Conservation (phyloP, 2,113 vertebrate genomes). For the Hyperoodon ampullatus region DNA sequence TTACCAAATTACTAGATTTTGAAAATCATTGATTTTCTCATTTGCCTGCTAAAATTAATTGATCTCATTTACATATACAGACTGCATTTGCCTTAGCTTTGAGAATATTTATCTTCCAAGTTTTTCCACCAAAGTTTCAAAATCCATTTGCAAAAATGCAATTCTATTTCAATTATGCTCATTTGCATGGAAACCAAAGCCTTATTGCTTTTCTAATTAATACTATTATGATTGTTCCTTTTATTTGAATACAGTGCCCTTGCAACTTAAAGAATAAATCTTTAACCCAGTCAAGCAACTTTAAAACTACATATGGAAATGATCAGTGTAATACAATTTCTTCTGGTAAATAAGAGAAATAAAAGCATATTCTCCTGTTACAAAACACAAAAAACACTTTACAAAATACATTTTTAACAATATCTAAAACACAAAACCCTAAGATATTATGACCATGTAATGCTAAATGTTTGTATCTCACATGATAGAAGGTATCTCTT, state of each 20-base stretch:
- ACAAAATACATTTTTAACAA: constrained; percentile 40
- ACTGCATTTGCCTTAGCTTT: constrained; percentile 82
- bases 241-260: constrained; percentile 78
- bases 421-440: not conserved
- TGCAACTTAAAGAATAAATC: constrained; percentile 63
- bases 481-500: constrained; percentile 31
- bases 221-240: constrained; percentile 79
- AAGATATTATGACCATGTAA: not conserved
- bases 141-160: constrained; percentile 81
- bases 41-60: constrained; percentile 86
- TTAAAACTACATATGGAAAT: constrained; percentile 72
- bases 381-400: constrained; percentile 50
- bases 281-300: constrained; percentile 53
- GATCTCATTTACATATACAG: constrained; percentile 85
- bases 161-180: constrained; percentile 78
- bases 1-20: constrained; percentile 86
- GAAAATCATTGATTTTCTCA: constrained; percentile 86
- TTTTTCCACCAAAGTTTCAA: constrained; percentile 83
- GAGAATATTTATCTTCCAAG: constrained; percentile 80
- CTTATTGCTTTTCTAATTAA: constrained; percentile 80
- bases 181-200: constrained; percentile 83
- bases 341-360: constrained; percentile 70
- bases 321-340: constrained; percentile 58
- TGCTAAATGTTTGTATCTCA: constrained; percentile 11
- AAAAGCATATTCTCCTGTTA: constrained; percentile 61